Conservation (phyloP, 2,888 invertebrate species). For the Xestoiulus laeticollis region DNA sequence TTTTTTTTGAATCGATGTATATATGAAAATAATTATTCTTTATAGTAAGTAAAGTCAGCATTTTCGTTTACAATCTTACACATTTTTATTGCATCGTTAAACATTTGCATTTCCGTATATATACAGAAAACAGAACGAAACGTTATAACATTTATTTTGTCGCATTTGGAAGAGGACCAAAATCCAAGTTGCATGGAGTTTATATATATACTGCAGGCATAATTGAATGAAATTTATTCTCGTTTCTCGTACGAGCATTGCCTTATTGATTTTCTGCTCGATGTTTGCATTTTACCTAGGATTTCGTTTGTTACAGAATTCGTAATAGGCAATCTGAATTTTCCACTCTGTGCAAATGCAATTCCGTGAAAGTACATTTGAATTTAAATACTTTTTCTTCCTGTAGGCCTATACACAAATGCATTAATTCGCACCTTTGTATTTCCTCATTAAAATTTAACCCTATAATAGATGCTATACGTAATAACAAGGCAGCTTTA, state of each 20-base stretch:
- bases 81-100: too few species aligned
- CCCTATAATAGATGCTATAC: neutral
- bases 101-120: neutral
- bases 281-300: neutral
- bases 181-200: neutral
- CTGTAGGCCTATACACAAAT: neutral
- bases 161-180: neutral
- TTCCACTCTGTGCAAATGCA: neutral
- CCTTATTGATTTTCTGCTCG: constrained; percentile 10
- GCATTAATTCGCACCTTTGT: constrained; percentile 32
- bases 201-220: neutral
- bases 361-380: neutral
- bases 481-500: neutral
- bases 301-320: constrained; percentile 33
- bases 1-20: too few species aligned
- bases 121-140: too few species aligned
- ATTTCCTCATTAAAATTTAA: constrained; percentile 35
- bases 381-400: constrained; percentile 31
- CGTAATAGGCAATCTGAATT: constrained; percentile 21
- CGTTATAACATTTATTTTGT: neutral
- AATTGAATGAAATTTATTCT: constrained; percentile 31
- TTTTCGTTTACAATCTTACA: too few species aligned
- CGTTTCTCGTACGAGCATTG: constrained; percentile 3
- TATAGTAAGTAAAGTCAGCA: too few species aligned
- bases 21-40: too few species aligned